Base-by-base conservation (phyloP, 2,113 vertebrate species). In the Micronisus gabar region DNA sequence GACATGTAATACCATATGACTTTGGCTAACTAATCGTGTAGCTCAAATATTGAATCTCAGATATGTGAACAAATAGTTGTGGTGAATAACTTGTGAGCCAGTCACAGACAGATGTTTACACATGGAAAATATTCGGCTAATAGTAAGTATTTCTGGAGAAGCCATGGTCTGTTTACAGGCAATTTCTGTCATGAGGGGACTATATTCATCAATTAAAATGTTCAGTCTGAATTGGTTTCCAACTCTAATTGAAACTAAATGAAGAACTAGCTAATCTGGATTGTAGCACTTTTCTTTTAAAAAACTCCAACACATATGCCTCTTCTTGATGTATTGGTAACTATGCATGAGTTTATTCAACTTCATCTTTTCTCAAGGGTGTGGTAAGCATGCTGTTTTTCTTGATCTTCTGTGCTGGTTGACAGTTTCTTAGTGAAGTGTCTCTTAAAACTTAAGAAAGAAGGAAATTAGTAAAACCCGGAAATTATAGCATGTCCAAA, bases 161-260 rank as follows among this genome's bases (percentile, higher is more conserved):
- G 32, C 50, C 22, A 11, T 40, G 38, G 22, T 59, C 81, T 59
- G 87, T 86, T 95, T 75, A 86, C 20, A 83, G 66, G 82, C 79
- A 93, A 67, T 71, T 95, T 92, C 75, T 97, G 92, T 72, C 63
- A 67, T 27, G 18, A 88, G 72, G 12, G 27, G 29, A 36, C 40
- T 82, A n/a, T 73, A 95, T 90, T 81, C 13, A 83, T 95, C 52
- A 74, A 74, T 59, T 95, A 88, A 90, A 96, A 83, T 63, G 41
- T 81, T 94, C 90, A 59, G 59, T 90, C 90, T 92, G 82, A 93
- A 73, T 81, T 71, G 23, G 11, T 90, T 92, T 80, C 95, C 82
- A 94, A 9, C 85, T 94, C 18, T 71, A 66, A 70, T 53, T 88
- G 87, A 92, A 96, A 87, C 7, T 79, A 75, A 91, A 91, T 53